A percentile compares a stretch with the other conserved stretches of the same genome.
phyloP scores from a whole-genome alignment of 2,797 vertebrate species.

The Amphiprion clarkii region DNA sequence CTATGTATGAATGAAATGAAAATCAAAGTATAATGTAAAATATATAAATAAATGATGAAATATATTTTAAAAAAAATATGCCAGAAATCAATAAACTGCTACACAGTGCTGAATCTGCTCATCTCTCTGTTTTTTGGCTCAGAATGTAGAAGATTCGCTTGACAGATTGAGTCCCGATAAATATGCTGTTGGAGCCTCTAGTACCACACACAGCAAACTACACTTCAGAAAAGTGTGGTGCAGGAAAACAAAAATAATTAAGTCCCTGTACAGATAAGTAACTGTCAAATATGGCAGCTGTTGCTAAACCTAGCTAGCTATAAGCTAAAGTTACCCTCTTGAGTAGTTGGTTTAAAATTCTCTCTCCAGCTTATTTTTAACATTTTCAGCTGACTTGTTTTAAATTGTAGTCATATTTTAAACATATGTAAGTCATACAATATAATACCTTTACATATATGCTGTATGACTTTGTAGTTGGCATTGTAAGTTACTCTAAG shows the following conservation, averaged over 20 bases:
- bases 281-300: background rate
- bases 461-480: no score
- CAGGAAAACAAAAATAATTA: no score
- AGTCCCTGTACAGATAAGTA: no score
- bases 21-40: slow-evolving; percentile 54
- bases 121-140: background rate
- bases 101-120: slow-evolving; percentile 1
- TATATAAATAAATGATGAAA: slow-evolving; percentile 52
- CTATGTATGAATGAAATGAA: slow-evolving; percentile 27
- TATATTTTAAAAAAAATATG: slow-evolving; percentile 53
- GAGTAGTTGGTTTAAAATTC: background rate
- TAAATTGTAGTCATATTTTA: background rate
- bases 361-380: background rate
- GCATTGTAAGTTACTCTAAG: background rate
- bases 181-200: background rate
- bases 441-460: no score
- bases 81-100: slow-evolving; percentile 60
- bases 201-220: background rate
- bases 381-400: background rate
- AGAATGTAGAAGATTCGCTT: background rate
- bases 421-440: background rate
- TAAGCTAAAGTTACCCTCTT: no score
- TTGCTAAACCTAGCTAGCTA: background rate
- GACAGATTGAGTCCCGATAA: background rate
- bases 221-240: no score